Evolutionary conservation across 2,888 invertebrate genomes (phyloP), one percentile per base, ranked within the genome.

Genomic region (Drosophila hamatofila): DNA sequence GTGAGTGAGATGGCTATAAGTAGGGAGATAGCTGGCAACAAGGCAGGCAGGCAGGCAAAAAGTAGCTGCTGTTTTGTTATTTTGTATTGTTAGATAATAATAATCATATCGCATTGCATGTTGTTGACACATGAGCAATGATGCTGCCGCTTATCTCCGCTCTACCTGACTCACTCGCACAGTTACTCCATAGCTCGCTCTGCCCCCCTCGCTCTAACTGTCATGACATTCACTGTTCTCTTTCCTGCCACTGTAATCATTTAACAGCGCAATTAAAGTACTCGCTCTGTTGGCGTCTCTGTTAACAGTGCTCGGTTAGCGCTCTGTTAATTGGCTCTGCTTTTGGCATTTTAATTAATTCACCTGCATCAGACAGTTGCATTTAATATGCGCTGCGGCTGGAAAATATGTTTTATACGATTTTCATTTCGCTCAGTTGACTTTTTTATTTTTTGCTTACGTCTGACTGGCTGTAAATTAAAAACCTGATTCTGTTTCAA

Each of bases 121-220:
- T 81, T 86, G 88, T 87, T 87, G 87, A 88, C 87, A 87, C 86
- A 87, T 87, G 87, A 88, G 83, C 79, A 82, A 87, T 87, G 88
- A 87, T 87, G 86, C 73, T 80, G 86, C 83, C 69, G 72, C 71
- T 80, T 88, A 70, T 75, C 70, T 66, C 23, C 63, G 56, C 66
- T 69, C 54, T 56, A n/a, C 27, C 27, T 27, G 37, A 21, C n/a
- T 55, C 9, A 49, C 37, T n/a, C n/a, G 11, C n/a, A 35, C 54
- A 42, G 67, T 41, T 51, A 6, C n/a, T 14, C 56, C 5, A 5
- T 8, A 14, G 14, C 35, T 6, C 14, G 8, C 35, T 0, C 49
- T 49, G 12, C 23, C 18, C 5, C 41, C 7, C 48, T 27, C 48
- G 2, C n/a, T 27, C 27, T 25, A n/a, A 25, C n/a, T 11, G 46